These are phyloP conservation scores for Dynastes grantii DNA, from an alignment of 2,888 invertebrate species.

Conservation along the genomic window DNA sequence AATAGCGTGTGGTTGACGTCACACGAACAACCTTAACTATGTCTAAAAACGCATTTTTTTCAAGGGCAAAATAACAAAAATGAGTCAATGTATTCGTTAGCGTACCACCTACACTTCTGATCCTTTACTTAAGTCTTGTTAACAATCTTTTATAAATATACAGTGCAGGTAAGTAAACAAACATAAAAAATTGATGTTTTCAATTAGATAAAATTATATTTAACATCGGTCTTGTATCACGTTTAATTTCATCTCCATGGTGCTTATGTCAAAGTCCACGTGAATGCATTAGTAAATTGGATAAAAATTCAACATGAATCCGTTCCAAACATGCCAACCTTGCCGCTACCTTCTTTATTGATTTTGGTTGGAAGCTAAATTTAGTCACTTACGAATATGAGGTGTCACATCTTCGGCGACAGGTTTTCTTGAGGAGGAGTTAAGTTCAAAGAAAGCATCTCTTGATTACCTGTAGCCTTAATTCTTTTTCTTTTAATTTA, in stretches of 20 bases:
- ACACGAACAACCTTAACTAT: neutral
- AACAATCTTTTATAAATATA: neutral
- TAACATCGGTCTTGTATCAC: neutral
- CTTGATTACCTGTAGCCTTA: neutral
- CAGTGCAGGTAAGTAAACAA: neutral
- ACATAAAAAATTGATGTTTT: neutral
- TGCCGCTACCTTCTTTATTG: conserved; percentile 1
- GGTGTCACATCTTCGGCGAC: neutral
- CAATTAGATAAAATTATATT: neutral
- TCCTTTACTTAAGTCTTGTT: neutral
- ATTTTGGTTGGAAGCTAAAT: conserved; percentile 6
- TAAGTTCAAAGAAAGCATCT: neutral
- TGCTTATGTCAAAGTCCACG: neutral
- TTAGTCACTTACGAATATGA: conserved; percentile 9
- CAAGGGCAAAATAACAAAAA: conserved; percentile 9
- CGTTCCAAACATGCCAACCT: neutral
- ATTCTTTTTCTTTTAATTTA: neutral
- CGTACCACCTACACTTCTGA: neutral
- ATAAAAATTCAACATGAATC: neutral
- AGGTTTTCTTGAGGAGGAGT: neutral
- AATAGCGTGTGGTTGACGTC: too few relatives aligned
- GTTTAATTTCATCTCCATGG: neutral
- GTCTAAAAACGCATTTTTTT: neutral
- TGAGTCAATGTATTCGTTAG: neutral
- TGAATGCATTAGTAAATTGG: neutral